Percentiles rank a stretch among this genome's conserved stretches.
Conservation (phyloP, 1,140 invertebrate genomes). For the Penaeus indicus region DNA sequence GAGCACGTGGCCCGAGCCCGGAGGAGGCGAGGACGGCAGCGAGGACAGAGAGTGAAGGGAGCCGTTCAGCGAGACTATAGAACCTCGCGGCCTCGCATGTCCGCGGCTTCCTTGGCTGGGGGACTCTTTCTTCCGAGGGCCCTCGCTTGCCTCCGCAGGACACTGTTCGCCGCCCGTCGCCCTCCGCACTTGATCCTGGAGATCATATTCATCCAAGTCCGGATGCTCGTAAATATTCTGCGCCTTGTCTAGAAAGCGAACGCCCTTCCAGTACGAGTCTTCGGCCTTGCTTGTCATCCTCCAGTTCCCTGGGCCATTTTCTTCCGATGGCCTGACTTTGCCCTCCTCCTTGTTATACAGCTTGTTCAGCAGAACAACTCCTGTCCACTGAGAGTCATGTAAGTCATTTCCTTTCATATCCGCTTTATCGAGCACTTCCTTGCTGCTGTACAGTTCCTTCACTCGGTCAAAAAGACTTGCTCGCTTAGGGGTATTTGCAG, state of each 20-base stretch:
- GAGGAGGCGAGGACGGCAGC: slow-evolving; percentile 44
- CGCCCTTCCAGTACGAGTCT: slow-evolving; percentile 5
- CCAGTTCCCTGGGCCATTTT: not conserved
- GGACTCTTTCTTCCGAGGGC: not conserved
- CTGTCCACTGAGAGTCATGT: not conserved
- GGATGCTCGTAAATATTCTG: slow-evolving; percentile 15
- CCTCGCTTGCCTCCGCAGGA: not conserved
- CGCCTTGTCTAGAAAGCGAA: slow-evolving; percentile 6
- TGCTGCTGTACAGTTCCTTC: slow-evolving; percentile 39
- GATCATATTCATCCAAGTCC: slow-evolving; percentile 18
- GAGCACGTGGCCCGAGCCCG: slow-evolving; percentile 21
- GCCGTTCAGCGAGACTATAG: slow-evolving; percentile 44
- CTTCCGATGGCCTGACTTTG: not conserved
- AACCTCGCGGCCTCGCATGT: not conserved
- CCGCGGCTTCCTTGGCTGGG: not conserved
- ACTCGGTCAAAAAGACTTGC: slow-evolving; percentile 12
- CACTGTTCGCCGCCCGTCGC: not conserved
- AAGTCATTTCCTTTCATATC: not conserved
- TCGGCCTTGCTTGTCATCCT: not conserved
- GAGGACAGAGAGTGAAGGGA: slow-evolving; percentile 48
- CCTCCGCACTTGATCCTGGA: not conserved
- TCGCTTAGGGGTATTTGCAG: not conserved
- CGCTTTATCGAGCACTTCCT: slow-evolving; percentile 24
- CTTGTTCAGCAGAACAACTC: slow-evolving; percentile 39
- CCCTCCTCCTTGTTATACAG: slow-evolving; percentile 21